A percentile compares a stretch with the other conserved stretches of the same genome.
These are phyloP conservation scores for Gobio gobio DNA, from an alignment of 2,113 vertebrate genomes.

Conservation along the genomic window DNA sequence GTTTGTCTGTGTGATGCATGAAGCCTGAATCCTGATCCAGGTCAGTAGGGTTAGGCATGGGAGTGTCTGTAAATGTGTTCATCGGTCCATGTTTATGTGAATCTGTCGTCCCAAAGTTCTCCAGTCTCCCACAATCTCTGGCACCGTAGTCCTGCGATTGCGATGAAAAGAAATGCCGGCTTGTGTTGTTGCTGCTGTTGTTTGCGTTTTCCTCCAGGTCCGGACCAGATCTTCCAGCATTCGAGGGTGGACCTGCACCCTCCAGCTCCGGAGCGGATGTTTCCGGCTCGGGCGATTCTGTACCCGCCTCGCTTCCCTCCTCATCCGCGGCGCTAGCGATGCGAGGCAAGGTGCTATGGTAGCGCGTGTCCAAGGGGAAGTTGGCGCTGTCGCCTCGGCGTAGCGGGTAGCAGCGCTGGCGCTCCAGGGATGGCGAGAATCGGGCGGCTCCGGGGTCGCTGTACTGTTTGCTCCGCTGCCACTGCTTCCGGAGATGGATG, in stretches of 20 bases:
- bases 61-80: not conserved
- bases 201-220: slow-evolving; percentile 53
- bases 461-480: slow-evolving; percentile 94
- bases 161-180: slow-evolving; percentile 52
- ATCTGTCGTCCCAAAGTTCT: slow-evolving; percentile 9
- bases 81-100: not conserved
- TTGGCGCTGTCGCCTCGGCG: slow-evolving; percentile 87
- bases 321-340: slow-evolving; percentile 85
- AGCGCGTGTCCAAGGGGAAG: slow-evolving; percentile 82
- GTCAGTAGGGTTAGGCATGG: not conserved
- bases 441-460: slow-evolving; percentile 87
- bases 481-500: slow-evolving; percentile 89
- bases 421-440: slow-evolving; percentile 77
- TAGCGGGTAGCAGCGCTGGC: slow-evolving; percentile 79
- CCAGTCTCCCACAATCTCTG: not conserved
- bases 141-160: slow-evolving; percentile 11
- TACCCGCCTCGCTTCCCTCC: slow-evolving; percentile 75
- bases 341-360: slow-evolving; percentile 81
- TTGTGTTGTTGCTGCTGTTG: slow-evolving; percentile 79
- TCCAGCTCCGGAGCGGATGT: not conserved
- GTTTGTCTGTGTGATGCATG: slow-evolving; percentile 64
- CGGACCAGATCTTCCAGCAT: slow-evolving; percentile 21
- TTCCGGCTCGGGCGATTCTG: slow-evolving; percentile 55
- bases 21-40: slow-evolving; percentile 22
- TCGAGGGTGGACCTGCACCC: not conserved